Percentiles rank a stretch among this genome's conserved stretches.
These are phyloP conservation scores for Eustalomyia histrio DNA, from an alignment of 2,888 invertebrate species.

Conservation along the genomic window DNA sequence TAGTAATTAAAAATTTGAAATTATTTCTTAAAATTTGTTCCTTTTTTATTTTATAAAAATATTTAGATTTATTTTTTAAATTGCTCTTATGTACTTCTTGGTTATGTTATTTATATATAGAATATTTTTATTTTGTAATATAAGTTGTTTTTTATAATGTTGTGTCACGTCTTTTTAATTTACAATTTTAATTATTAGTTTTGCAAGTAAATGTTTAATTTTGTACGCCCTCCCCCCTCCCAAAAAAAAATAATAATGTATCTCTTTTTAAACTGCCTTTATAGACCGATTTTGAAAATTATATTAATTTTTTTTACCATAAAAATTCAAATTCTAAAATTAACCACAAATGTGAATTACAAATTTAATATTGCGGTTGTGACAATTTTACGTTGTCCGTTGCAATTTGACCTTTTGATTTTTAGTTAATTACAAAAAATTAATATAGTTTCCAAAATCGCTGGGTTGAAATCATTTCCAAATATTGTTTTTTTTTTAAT, in stretches of 20 bases:
- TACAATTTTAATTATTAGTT: neutral
- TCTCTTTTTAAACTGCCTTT: slow-evolving; percentile 26
- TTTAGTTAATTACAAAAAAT: too few species aligned
- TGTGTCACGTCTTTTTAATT: neutral
- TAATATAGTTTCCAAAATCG: too few species aligned
- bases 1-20: neutral
- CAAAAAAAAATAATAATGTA: neutral
- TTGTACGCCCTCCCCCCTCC: neutral
- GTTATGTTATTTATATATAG: slow-evolving; percentile 1
- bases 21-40: slow-evolving; percentile 4
- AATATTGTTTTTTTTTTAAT: slow-evolving; percentile 9
- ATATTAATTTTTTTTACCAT: too few species aligned
- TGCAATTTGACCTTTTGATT: too few species aligned
- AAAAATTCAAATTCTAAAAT: too few species aligned
- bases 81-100: neutral
- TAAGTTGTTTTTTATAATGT: neutral
- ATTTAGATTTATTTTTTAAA: neutral
- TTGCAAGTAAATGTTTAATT: neutral
- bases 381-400: too few species aligned
- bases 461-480: slow-evolving; percentile 12
- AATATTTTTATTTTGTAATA: neutral
- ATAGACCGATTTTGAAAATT: too few species aligned
- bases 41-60: neutral
- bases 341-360: too few species aligned
- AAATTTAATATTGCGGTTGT: too few species aligned